Evolutionary conservation across 2,113 vertebrate species (phyloP), one percentile per base, ranked within the genome.

Genomic region (Gasterosteus nipponicus): DNA sequence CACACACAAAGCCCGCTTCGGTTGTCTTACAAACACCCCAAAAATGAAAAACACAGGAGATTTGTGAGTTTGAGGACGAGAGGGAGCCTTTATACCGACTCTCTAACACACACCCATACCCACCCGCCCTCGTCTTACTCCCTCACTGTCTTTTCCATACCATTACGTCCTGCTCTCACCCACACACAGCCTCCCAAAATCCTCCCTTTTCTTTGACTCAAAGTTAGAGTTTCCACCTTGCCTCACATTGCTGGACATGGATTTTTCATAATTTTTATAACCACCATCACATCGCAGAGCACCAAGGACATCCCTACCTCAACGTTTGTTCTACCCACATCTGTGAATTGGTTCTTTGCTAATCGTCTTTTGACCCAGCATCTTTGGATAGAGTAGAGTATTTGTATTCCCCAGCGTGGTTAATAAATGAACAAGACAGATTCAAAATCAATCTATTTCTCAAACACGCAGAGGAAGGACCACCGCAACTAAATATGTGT

Each of bases 61-160:
- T 94, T 93, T 96, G 82, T 73, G 74, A 90, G 65, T 29, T 61
- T 1, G 67, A 58, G 56, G 80, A 78, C 85, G 85, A 92, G 92
- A 91, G 90, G 92, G 89, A 87, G 89, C 90, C 96, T 99, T 96
- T 98, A 98, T 97, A 96, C 92, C 83, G 88, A 73, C 59, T 69
- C 67, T 82, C 89, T 88, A 12, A 19, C 65, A 88, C 93, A 92
- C 90, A 84, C 92, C 74, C 78, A 68, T 89, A 82, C 86, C 87
- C 90, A 84, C 92, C 89, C 82, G 86, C 89, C 88, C 75, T 77
- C 76, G 63, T 69, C 81, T 65, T 33, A 77, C 78, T 86, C 77
- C 64, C 72, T 65, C 65, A 60, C 82, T 83, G 77, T 83, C 84
- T 84, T 81, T 86, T 85, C 83, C 86, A 87, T 90, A 84, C 90